Conservation (phyloP, 2,888 invertebrate species). For the Drosophila neonasuta region DNA sequence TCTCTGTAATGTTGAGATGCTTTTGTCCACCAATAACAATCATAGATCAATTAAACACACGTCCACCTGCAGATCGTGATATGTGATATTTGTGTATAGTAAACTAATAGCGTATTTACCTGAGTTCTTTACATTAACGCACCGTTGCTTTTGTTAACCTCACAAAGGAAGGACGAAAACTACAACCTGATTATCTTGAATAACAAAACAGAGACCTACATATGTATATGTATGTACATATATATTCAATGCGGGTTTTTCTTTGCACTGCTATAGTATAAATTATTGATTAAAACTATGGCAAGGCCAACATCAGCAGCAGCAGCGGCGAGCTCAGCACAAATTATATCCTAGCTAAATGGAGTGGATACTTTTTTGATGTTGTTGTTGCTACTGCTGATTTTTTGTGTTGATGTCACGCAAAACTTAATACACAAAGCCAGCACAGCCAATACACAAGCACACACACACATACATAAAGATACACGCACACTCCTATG, state of each 20-base stretch:
- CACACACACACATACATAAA: conserved; percentile 13
- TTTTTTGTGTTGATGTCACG: conserved; percentile 67
- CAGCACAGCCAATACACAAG: conserved; percentile 49
- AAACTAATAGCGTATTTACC: conserved; percentile 3
- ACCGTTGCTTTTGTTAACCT: conserved; percentile 9
- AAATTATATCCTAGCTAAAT: conserved; percentile 49
- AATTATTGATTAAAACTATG: conserved; percentile 68
- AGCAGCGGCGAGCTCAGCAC: conserved; percentile 34
- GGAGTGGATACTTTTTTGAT: conserved; percentile 34
- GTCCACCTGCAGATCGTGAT: background rate
- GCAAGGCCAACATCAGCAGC: conserved; percentile 51
- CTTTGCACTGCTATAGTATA: conserved; percentile 44
- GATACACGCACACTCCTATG: conserved; percentile 12
- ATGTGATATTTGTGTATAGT: background rate
- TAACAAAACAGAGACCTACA: conserved; percentile 15
- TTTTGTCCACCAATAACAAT: background rate
- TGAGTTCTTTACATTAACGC: background rate
- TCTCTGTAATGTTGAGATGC: background rate
- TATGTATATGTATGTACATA: background rate
- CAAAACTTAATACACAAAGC: conserved; percentile 62
- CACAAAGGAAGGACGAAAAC: conserved; percentile 31
- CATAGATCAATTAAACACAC: background rate
- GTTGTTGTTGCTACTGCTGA: conserved; percentile 31
- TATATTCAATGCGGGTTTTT: conserved; percentile 22
- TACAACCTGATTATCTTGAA: conserved; percentile 42